Conservation (phyloP, 2,113 vertebrate species). For the Nematolebias whitei region DNA sequence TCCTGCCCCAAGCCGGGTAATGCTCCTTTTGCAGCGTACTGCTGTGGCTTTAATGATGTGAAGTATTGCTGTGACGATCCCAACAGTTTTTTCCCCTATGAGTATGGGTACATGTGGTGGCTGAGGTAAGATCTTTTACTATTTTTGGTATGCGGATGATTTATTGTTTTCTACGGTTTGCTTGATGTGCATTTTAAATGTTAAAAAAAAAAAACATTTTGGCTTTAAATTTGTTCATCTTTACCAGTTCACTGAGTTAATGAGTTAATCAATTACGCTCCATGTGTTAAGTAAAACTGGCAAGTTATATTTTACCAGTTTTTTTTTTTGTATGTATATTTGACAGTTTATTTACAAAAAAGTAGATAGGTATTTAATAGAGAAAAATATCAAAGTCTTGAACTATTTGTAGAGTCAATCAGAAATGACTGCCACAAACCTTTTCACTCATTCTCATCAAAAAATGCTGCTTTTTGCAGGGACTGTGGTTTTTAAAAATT, state of each 20-base stretch:
- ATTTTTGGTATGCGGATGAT: neutral
- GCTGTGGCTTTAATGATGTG: slow-evolving; percentile 92
- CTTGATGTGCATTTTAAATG: neutral
- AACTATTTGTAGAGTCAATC: no score
- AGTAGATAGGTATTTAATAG: no score
- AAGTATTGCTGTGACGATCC: slow-evolving; percentile 95
- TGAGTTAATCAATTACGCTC: neutral
- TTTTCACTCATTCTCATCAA: neutral
- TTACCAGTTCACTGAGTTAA: neutral
- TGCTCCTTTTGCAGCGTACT: slow-evolving; percentile 82
- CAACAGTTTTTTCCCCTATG: slow-evolving; percentile 91
- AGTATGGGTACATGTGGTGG: slow-evolving; percentile 95
- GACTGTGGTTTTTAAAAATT: neutral
- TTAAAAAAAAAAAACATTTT: neutral
- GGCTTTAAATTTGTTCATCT: neutral
- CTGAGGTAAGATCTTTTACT: slow-evolving; percentile 82
- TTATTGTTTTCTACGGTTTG: neutral
- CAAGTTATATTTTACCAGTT: neutral
- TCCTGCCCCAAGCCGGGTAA: slow-evolving; percentile 85
- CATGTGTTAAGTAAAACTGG: no score
- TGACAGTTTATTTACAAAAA: neutral
- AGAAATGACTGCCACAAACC: neutral
- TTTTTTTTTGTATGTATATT: neutral
- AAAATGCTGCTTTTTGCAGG: neutral
- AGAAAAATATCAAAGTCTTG: no score